Base-by-base conservation (phyloP, 2,888 invertebrate species). In the Volucella bombylans region DNA sequence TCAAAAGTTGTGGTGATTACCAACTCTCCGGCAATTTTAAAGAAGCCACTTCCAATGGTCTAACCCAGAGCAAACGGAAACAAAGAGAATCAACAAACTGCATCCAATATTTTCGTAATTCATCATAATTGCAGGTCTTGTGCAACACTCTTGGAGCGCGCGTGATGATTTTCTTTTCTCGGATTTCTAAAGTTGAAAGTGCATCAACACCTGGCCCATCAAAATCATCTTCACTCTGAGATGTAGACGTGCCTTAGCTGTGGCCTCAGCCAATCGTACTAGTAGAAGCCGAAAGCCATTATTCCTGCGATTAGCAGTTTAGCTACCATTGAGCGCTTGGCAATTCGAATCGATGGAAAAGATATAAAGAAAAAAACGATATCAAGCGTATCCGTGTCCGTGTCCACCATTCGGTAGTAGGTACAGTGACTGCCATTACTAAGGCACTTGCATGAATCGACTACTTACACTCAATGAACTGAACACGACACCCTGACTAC, bases 161-260 rank as follows among this genome's bases (percentile, higher is more conserved):
- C 85, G 80, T 85, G 85, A 85, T 85, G 72, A 72, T 68, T 71
- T 79, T 71, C 50, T 68, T 74, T 79, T 31, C 31, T 31, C 31
- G 31, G 31, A 31, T 31, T 52, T 61, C 50, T 62, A 81, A 72
- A 77, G 85, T 85, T 85, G 67, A 81, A 85, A 85, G 85, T 85
- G 85, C 85, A 85, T 85, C 85, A 85, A 85, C 85, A 85, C 85
- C 85, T 85, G 85, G 85, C 76, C 72, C 85, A 81, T 74, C 76
- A 68, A 64, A 71, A 72, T 62, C 85, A 72, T 83, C 83, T 79
- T 55, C 61, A 76, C 54, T 67, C 61, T 67, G 41, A 76, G 52
- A 31, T 31, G 31, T 31, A 6, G 76, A 85, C 85, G 81, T 85
- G 85, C 76, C 62, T 76, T 68, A 15, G 49, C 57, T 61, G 47